A percentile compares a stretch with the other conserved stretches of the same genome.
phyloP scores from a whole-genome alignment of 2,888 invertebrate species.

The Aplocera efformata region DNA sequence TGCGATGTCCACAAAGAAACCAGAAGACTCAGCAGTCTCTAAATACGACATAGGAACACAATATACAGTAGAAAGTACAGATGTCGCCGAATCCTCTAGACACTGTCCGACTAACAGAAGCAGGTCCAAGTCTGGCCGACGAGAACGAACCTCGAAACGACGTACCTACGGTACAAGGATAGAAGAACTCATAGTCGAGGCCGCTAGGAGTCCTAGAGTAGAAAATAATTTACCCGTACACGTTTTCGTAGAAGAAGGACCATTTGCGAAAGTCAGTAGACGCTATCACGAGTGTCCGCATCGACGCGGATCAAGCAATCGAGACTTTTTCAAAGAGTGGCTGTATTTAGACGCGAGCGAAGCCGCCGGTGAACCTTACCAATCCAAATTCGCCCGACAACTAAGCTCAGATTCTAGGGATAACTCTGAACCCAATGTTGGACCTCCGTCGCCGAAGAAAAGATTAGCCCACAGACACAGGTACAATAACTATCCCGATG shows the following conservation, averaged over 20 bases:
- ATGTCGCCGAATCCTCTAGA: conserved; percentile 54
- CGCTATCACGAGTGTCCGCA: conserved; percentile 67
- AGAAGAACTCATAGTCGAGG: conserved; percentile 64
- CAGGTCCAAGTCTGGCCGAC: conserved; percentile 56
- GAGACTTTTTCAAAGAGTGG: conserved; percentile 74
- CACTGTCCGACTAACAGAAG: conserved; percentile 51
- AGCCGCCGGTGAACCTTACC: conserved; percentile 68
- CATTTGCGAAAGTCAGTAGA: conserved; percentile 68
- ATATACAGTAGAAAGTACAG: conserved; percentile 42
- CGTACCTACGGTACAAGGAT: conserved; percentile 57
- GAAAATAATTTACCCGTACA: conserved; percentile 60
- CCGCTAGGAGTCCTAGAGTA: conserved; percentile 47
- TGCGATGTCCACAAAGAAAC: conserved; percentile 69
- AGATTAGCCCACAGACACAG: conserved; percentile 60
- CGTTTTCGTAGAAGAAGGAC: conserved; percentile 67
- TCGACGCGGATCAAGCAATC: conserved; percentile 55
- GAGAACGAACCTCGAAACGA: conserved; percentile 56
- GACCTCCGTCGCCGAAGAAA: conserved; percentile 71
- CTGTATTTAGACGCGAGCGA: conserved; percentile 65
- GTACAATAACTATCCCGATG: conserved; percentile 68
- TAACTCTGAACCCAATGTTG: conserved; percentile 72
- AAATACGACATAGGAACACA: conserved; percentile 61
- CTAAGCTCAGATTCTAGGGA: conserved; percentile 77
- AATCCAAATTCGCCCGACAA: conserved; percentile 76
- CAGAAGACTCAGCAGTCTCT: conserved; percentile 54